Evolutionary conservation across 2,888 invertebrate species (phyloP).

Genomic region (Platynereis dumerilii): DNA sequence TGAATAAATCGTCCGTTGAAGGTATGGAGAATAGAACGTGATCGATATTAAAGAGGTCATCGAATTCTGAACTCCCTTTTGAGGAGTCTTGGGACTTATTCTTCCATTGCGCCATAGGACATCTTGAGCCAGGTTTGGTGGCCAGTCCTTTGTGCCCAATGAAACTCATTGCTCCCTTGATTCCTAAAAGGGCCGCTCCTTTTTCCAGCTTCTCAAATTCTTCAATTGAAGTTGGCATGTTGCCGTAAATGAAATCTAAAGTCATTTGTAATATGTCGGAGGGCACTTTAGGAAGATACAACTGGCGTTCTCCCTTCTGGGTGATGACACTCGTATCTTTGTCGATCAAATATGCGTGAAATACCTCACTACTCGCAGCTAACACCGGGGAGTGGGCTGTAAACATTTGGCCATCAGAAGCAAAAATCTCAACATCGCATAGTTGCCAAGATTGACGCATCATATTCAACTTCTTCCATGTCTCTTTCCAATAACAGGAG

Average conservation of each 20-base stretch:
- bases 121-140: background rate
- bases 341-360: constrained; percentile 23
- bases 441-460: constrained; percentile 33
- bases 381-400: constrained; percentile 34
- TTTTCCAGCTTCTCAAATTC: constrained; percentile 25
- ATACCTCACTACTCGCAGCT: constrained; percentile 34
- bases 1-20: too few relatives aligned
- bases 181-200: constrained; percentile 31
- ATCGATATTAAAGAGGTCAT: too few relatives aligned
- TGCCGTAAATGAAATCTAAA: constrained; percentile 37
- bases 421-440: constrained; percentile 33
- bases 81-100: too few relatives aligned
- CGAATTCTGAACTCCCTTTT: too few relatives aligned
- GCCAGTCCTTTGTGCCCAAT: background rate
- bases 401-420: constrained; percentile 27
- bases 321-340: background rate
- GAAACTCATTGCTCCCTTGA: constrained; percentile 26
- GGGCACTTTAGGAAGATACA: constrained; percentile 13
- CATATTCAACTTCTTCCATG: constrained; percentile 32
- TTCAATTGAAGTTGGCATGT: constrained; percentile 22
- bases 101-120: background rate
- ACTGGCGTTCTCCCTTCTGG: constrained; percentile 5
- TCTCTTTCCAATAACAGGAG: constrained; percentile 37
- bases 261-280: constrained; percentile 29
- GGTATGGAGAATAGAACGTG: too few relatives aligned